These are phyloP conservation scores for Nomada ruficornis DNA, from an alignment of 2,888 invertebrate species.

Conservation along the genomic window DNA sequence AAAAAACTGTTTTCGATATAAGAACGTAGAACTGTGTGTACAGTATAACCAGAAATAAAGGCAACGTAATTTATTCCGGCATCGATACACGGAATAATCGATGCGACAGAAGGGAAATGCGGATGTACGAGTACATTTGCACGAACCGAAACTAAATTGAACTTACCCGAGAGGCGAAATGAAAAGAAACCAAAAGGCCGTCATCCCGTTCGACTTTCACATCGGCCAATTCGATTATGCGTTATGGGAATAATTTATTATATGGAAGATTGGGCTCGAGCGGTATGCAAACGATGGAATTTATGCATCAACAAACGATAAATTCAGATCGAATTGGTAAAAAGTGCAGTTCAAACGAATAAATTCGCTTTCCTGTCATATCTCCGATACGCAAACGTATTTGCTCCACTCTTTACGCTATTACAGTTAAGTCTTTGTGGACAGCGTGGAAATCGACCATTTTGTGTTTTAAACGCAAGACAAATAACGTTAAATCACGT, in stretches of 20 bases:
- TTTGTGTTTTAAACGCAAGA: constrained; percentile 26
- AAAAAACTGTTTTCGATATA: neutral
- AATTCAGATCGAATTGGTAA: constrained; percentile 39
- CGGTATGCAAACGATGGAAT: constrained; percentile 37
- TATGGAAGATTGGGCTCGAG: constrained; percentile 6
- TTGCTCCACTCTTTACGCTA: constrained; percentile 23
- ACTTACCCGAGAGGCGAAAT: constrained; percentile 36
- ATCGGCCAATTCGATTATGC: constrained; percentile 59
- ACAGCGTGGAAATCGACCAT: constrained; percentile 24
- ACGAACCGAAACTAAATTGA: constrained; percentile 64
- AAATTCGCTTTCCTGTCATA: constrained; percentile 29
- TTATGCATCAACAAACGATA: constrained; percentile 40
- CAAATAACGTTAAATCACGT: constrained; percentile 18
- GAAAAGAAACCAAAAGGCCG: constrained; percentile 53
- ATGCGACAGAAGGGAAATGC: constrained; percentile 55
- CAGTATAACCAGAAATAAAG: constrained; percentile 7
- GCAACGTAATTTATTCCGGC: constrained; percentile 40
- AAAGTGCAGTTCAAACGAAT: constrained; percentile 30
- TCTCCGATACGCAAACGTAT: constrained; percentile 29
- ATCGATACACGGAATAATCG: constrained; percentile 52
- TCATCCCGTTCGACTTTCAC: constrained; percentile 53
- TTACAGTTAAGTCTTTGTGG: constrained; percentile 38
- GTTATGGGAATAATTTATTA: constrained; percentile 62
- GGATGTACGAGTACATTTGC: constrained; percentile 41
- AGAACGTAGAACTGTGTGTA: neutral